Base-by-base conservation (phyloP, 1,140 invertebrate species). In the Drosophila funebris region DNA sequence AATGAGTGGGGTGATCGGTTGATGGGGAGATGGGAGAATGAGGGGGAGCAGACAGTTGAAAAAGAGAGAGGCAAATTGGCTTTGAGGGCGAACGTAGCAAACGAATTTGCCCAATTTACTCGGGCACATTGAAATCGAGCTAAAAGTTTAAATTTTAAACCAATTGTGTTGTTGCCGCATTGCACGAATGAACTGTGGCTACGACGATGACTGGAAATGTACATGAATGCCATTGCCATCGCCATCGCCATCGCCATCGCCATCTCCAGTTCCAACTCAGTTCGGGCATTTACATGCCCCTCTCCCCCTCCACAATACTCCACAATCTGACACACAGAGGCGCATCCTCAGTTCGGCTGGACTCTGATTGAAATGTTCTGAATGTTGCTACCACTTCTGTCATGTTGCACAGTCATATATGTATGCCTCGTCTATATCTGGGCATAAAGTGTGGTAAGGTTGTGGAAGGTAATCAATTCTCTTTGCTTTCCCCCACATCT, bases 291-390 rank as follows among this genome's bases (percentile, higher is more conserved):
- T 20, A 61, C 46, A 60, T 56, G 33, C 22, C 41, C 20, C 20
- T 60, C 52, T 50, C 44, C 22, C 1, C 24, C 24, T 27, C 0
- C 24, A 27, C 24, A n/a, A n/a, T n/a, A n/a, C 22, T 22, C 4
- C 24, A 27, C 24, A 27, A 6, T 4, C n/a, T 2, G 24, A 5
- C 4, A 6, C 24, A 27, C 14, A 14, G 14, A 4, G 9, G 14
- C n/a, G 37, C 31, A 16, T 20, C 9, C 8, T 36, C 50, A 46
- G 53, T 53, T 66, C 18, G 66, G 18, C 60, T 43, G 36, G 58
- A 56, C 62, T 84, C 69, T 85, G 81, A 84, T 84, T 87, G 81
- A 84, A 81, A 81, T 81, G 77, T 52, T 71, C 63, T 60, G 64
- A 69, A 61, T 61, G 56, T 46, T 33, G 60, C 52, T 41, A 14